These are phyloP conservation scores for Peromyscus polionotus DNA, from an alignment of 2,113 vertebrate genomes.

Conservation along the genomic window DNA sequence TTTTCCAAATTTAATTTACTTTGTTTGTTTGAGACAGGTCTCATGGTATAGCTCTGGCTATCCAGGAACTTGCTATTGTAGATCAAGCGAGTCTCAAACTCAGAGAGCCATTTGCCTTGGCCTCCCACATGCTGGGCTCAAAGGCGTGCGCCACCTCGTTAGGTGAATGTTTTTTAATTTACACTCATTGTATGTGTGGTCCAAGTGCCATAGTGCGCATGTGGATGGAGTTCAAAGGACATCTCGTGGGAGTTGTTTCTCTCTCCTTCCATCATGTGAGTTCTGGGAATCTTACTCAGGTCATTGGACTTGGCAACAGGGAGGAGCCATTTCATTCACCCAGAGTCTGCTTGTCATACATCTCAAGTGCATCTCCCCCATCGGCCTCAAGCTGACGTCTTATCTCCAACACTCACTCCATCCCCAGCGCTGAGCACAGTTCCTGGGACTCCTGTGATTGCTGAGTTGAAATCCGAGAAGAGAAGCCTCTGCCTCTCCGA, in stretches of 20 bases:
- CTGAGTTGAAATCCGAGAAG: slow-evolving; percentile 31
- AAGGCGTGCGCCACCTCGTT: neutral
- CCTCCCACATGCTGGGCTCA: neutral
- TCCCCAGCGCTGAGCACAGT: accelerated
- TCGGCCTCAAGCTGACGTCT: neutral
- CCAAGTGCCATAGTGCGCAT: too few species aligned
- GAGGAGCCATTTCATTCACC: neutral
- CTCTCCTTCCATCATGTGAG: neutral
- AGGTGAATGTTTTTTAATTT: neutral
- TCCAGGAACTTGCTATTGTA: neutral
- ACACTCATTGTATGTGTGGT: neutral
- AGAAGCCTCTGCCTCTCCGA: slow-evolving; percentile 5
- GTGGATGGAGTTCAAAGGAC: neutral
- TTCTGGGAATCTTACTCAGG: neutral
- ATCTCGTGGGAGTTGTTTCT: neutral
- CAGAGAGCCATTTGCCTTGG: neutral
- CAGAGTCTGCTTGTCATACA: neutral
- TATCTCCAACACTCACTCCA: neutral
- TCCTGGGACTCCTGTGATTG: neutral
- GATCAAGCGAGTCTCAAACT: neutral
- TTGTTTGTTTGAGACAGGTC: neutral
- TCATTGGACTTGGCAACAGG: neutral
- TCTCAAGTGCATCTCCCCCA: neutral
- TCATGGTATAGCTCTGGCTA: neutral
- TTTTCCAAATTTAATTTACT: neutral